A percentile compares a stretch with the other conserved stretches of the same genome.
Evolutionary conservation across 2,113 vertebrate genomes (phyloP).

Genomic region (Synchiropus splendidus): DNA sequence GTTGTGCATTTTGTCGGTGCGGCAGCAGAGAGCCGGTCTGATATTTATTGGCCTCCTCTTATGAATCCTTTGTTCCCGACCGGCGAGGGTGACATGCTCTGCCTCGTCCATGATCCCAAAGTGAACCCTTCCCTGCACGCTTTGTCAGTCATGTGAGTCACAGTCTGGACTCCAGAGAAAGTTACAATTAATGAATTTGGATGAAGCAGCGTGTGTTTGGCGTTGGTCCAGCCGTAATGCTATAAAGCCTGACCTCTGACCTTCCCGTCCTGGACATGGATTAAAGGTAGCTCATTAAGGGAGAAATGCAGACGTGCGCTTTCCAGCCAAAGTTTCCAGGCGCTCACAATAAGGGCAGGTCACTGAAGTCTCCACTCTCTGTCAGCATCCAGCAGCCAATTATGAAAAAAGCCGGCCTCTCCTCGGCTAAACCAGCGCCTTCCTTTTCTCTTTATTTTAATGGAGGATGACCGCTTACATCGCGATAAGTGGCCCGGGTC

Average conservation of each 20-base stretch:
- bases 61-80: no score
- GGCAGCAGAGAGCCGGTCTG: no score
- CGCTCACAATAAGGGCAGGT: conserved; percentile 11
- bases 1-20: no score
- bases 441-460: conserved; percentile 2
- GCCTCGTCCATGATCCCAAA: no score
- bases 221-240: conserved; percentile 9
- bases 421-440: conserved; percentile 7
- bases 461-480: conserved; percentile 13
- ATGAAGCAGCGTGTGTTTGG: conserved; percentile 23
- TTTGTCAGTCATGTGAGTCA: conserved; percentile 14
- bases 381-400: conserved; percentile 13
- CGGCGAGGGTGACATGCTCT: no score
- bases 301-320: conserved; percentile 1
- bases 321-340: conserved; percentile 12
- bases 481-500: conserved; percentile 18
- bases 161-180: conserved; percentile 8
- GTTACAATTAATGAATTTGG: conserved; percentile 19
- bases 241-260: conserved; percentile 12
- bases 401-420: conserved; percentile 16
- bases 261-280: conserved; percentile 23
- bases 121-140: neutral
- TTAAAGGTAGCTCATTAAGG: conserved; percentile 22
- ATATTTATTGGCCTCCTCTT: no score
- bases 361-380: conserved; percentile 13